Evolutionary conservation across 2,797 vertebrate genomes (phyloP), one percentile per base, ranked within the genome.

Genomic region (Megalops cyprinoides): DNA sequence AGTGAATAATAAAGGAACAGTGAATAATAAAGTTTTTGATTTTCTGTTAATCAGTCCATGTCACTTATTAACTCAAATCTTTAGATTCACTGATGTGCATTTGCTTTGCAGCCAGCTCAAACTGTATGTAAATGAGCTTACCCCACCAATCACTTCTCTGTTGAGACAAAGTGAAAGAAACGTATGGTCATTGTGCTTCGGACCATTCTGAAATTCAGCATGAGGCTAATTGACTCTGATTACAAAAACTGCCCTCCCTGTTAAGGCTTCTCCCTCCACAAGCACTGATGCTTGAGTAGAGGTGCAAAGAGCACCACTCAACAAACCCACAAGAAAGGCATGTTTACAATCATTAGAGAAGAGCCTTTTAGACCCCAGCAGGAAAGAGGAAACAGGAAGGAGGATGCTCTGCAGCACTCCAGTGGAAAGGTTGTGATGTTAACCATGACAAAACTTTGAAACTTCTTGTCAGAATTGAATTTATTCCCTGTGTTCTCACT

Each of bases 181-280:
- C 8, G 48, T 75, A 14, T 51, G n/a, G 23, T 75, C 44, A 28
- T 48, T 49, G 46, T 51, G 18, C 46, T 74, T 48, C 28, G 49
- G 74, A 51, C 74, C 12, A 18, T 51, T 75, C n/a, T 51, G 15
- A 75, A 75, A 51, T 48, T 18, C 74, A 51, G 25, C 46, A 6
- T 31, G 8, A 75, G 25, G 6, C 74, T 28, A 48, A 75, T 75
- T 75, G 51, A 75, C 25, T 75, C 46, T 34, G 74, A 53, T 75
- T 53, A 75, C 74, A 49, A 53, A 49, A 67, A 67, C n/a, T n/a
- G n/a, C n/a, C n/a, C n/a, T n/a, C n/a, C n/a, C n/a, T n/a, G n/a
- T n/a, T n/a, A n/a, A n/a, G n/a, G n/a, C n/a, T n/a, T n/a, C n/a
- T n/a, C n/a, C n/a, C n/a, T n/a, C n/a, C n/a, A n/a, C n/a, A n/a